These are phyloP conservation scores for Lepeophtheirus nordmannii DNA, from an alignment of 2,888 invertebrate species.

Conservation along the genomic window DNA sequence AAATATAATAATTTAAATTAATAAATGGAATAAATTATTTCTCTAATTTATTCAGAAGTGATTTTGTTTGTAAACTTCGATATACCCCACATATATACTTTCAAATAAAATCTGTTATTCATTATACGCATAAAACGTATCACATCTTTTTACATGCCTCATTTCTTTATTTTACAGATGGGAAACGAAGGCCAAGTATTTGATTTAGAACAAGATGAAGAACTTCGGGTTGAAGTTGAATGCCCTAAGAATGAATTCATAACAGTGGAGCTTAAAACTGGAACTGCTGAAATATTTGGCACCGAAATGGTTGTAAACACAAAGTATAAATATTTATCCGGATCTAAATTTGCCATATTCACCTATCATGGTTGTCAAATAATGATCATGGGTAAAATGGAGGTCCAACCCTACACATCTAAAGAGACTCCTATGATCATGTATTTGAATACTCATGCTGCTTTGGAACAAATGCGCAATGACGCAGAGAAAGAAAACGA, in stretches of 20 bases:
- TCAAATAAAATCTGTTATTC: too few relatives aligned
- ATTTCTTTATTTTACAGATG: background rate
- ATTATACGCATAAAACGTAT: too few relatives aligned
- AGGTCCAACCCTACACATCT: conserved; percentile 72
- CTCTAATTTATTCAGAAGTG: too few relatives aligned
- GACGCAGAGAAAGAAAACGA: conserved; percentile 56
- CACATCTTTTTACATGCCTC: too few relatives aligned
- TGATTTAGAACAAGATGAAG: conserved; percentile 20
- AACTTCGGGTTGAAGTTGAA: conserved; percentile 23
- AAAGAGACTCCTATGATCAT: conserved; percentile 93
- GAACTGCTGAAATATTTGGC: conserved; percentile 83
- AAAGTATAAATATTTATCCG: conserved; percentile 69
- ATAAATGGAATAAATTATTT: too few relatives aligned
- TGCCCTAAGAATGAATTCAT: conserved; percentile 12
- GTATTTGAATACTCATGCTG: conserved; percentile 88
- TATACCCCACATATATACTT: too few relatives aligned
- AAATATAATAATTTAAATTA: too few relatives aligned
- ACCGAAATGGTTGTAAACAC: conserved; percentile 86
- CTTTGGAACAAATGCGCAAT: conserved; percentile 71
- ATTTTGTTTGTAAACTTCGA: too few relatives aligned
- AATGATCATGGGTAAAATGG: conserved; percentile 69
- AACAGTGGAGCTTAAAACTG: conserved; percentile 17
- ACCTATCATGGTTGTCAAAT: conserved; percentile 88
- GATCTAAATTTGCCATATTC: conserved; percentile 85
- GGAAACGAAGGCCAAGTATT: background rate